Evolutionary conservation across 2,888 invertebrate species (phyloP), one percentile per base, ranked within the genome.

Genomic region (Brenthis hecate): DNA sequence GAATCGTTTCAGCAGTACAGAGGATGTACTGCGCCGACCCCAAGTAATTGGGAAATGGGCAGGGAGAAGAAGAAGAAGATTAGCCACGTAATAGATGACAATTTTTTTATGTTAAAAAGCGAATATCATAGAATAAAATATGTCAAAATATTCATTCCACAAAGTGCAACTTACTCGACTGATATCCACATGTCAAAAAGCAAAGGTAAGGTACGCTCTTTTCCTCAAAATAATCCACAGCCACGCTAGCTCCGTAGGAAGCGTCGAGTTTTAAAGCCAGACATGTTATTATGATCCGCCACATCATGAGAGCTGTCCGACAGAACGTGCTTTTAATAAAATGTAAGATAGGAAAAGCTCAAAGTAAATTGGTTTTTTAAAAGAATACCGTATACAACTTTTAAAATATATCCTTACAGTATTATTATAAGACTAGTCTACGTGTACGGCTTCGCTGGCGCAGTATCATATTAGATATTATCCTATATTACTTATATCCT

Each of bases 101-200:
- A 11, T 11, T 43, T 43, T 43, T 43, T 11, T 43, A 28, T 8
- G 0, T 43, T 0, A 11, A 2, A 43, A 8, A 43, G 11, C 36
- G 36, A 43, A 43, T 43, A 43, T 43, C 2, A 43, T 8, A 43
- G 8, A 43, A n/a, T 60, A 32, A 50, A 60, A 60, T 50, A 19
- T 28, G 6, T 2, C 19, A 56, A 60, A 60, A 50, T 6, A 48
- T 60, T 63, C 16, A 56, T 56, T 56, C n/a, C 14, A 48, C 16
- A 61, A 58, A 63, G 57, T 11, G 58, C 47, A 23, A 68, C 66
- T 74, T 68, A 77, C 77, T 58, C 32, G 54, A 47, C 16, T 43
- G 36, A 16, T 68, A 61, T 43, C 77, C 77, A 74, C 90, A 89
- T 5, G 84, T 79, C 23, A 89, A 78, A 66, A 83, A 81, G 51